Evolutionary conservation across 2,888 invertebrate species (phyloP), one percentile per base, ranked within the genome.

Genomic region (Eupithecia centaureata): DNA sequence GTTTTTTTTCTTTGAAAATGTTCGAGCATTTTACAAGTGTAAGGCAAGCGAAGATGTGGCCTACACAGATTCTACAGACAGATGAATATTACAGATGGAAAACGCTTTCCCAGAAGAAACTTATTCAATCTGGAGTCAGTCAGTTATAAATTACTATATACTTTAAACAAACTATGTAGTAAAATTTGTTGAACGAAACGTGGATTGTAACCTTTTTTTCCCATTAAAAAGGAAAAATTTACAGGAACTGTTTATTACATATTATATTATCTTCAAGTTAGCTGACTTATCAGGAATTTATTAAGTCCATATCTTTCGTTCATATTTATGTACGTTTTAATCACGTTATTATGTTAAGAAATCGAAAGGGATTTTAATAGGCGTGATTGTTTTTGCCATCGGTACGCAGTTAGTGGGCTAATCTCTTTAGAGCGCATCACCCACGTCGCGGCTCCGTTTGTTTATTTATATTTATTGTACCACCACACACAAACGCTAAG

Each of bases 401-500:
- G 38, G 67, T 88, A 83, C 82, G 30, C 65, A 51, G 73, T 84
- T 82, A 82, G 82, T 87, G 83, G 89, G 88, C 83, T 87, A 88
- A 89, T 88, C 86, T 86, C 84, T 85, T 83, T 80, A 79, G 82
- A 79, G 80, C 80, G 76, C 86, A 79, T 85, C 86, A 81, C 77
- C 78, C 84, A 80, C 79, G 67, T 65, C 52, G 65, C 58, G 52
- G 47, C 68, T 65, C 73, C 18, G 22, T 51, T 73, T 61, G 76
- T 79, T 79, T 84, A 84, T 82, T 59, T 66, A 35, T 59, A 47
- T 47, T 47, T 47, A 42, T 42, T 18, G 18, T 42, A 12, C 18
- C 42, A 47, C n/a, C n/a, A n/a, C n/a, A n/a, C 22, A 22, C 47
- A 47, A 42, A 42, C 18, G 42, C 35, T 30, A 35, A 32, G 57